Evolutionary conservation across 2,797 vertebrate species (phyloP).

Genomic region (Lophotriccus pileatus): DNA sequence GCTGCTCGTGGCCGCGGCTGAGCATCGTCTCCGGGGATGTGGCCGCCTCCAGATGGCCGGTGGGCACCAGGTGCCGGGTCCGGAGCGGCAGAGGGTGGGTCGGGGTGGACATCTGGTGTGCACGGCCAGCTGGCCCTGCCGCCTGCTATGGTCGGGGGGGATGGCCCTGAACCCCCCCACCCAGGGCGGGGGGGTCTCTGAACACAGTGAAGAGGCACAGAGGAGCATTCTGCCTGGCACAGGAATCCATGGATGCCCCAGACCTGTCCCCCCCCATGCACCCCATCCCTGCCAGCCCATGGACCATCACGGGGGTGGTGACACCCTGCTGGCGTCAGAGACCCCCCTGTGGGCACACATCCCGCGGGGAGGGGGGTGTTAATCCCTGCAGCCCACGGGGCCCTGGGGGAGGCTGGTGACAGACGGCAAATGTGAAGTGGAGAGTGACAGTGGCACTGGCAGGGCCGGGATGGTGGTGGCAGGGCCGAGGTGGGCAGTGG

Average conservation of each 20-base stretch:
- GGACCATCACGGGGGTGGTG: fast-evolving
- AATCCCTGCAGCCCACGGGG: not conserved
- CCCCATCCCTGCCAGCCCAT: fast-evolving
- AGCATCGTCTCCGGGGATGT: not conserved
- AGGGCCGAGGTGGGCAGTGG: not conserved
- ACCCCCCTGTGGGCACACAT: fast-evolving
- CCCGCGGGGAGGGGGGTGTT: fast-evolving
- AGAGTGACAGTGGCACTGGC: not conserved
- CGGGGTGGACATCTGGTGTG: slow-evolving; percentile 11
- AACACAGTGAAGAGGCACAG: not conserved
- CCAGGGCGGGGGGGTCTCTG: fast-evolving
- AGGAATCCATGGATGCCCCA: fast-evolving
- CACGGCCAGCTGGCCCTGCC: not conserved
- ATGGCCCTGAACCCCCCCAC: not conserved
- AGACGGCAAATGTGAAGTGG: not conserved
- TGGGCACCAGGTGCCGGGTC: not conserved
- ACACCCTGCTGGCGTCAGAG: fast-evolving
- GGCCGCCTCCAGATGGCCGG: slow-evolving; percentile 11
- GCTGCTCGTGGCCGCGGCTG: not conserved
- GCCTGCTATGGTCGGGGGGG: fast-evolving
- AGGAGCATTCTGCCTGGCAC: not conserved
- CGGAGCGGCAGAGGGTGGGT: not conserved
- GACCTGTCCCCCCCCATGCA: fast-evolving
- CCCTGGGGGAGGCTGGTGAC: fast-evolving
- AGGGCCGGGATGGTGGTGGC: not conserved